Conservation (phyloP, 2,113 vertebrate species). For the Phrynosoma platyrhinos region DNA sequence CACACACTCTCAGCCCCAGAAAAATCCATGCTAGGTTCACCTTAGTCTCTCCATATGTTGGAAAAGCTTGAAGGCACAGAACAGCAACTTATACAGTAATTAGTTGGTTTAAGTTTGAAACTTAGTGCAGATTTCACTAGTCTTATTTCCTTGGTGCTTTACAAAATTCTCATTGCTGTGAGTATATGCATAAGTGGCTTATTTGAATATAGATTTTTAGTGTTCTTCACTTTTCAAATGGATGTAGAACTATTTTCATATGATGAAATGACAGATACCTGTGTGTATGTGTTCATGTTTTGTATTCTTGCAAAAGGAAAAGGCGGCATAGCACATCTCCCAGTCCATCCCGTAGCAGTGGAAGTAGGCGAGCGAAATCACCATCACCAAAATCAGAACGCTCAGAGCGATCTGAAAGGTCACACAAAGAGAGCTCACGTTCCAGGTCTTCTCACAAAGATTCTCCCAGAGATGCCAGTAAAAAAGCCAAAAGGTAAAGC, state of each 20-base stretch:
- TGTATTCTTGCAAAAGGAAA: conserved; percentile 80
- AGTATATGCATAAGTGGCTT: background rate
- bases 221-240: background rate
- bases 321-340: conserved; percentile 91
- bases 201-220: background rate
- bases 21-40: too few relatives aligned
- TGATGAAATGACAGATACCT: background rate
- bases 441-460: conserved; percentile 94
- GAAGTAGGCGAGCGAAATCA: conserved; percentile 89
- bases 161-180: background rate
- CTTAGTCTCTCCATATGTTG: too few relatives aligned
- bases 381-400: conserved; percentile 93
- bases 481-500: conserved; percentile 92
- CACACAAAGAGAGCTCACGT: conserved; percentile 91
- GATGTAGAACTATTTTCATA: background rate
- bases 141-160: background rate
- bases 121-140: background rate
- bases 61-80: too few relatives aligned
- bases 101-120: background rate
- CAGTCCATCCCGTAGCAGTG: conserved; percentile 89
- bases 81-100: too few relatives aligned
- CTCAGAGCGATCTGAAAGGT: conserved; percentile 90
- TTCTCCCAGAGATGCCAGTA: conserved; percentile 91
- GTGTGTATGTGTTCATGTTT: background rate
- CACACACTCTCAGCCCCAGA: too few relatives aligned